Evolutionary conservation across 1,140 invertebrate genomes (phyloP), one percentile per base, ranked within the genome.

Genomic region (Pseudobourletiella spinata): DNA sequence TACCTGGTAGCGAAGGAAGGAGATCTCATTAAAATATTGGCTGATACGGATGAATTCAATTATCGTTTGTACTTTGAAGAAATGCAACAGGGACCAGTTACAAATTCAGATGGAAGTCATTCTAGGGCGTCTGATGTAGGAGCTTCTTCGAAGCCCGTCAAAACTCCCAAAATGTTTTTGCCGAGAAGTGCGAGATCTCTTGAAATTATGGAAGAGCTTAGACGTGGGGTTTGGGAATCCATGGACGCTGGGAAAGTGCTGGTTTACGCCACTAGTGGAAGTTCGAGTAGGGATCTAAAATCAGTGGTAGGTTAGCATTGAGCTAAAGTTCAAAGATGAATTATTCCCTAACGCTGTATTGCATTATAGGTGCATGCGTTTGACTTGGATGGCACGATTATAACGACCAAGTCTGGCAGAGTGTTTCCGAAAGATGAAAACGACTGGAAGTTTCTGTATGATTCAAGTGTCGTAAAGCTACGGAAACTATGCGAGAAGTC

Each of bases 381-480:
- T 80, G 94, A 97, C 76, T 83, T 97, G 79, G 95, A 98, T 80
- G 89, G 89, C 22, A 98, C 95, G 18, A 79, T 98, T 15, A 97
- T 98, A 57, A 88, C 82, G 71, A 94, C 95, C 2, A 85, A 90
- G 74, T 95, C 92, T 28, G 94, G 93, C 1, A 82, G 85, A 72
- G 85, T 88, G 15, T 95, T 95, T 78, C 88, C 94, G 1, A 86
- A 84, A 71, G 82, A 91, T 74, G 78, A 73, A 22, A 80, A 87
- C 70, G 95, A 98, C 73, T 98, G 95, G 95, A 84, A 86, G 74
- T 79, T 95, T 51, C 73, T 84, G 46, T 86, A 52, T 29, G 22
- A 28, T 22, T 57, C 59, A 4, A 65, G 50, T 16, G 35, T 60
- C 2, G 11, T 20, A 0, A 64, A 61, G 51, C 20, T 69, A 4